Conservation (phyloP, 92 coral and sea anemone species). For the Meandrina meandrites region DNA sequence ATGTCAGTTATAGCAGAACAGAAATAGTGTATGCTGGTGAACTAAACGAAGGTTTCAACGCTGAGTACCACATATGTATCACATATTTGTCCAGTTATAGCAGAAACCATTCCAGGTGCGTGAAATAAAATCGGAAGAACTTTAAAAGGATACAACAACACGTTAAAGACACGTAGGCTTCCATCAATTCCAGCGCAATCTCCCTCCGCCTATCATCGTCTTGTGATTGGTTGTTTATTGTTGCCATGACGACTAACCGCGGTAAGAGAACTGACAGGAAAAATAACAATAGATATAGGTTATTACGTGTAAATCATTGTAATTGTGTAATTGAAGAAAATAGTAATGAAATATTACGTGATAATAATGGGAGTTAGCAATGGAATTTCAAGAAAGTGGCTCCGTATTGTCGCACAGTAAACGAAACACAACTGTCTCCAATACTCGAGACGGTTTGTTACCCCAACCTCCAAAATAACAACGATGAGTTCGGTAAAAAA, state of each 20-base stretch:
- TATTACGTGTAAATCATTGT: neutral
- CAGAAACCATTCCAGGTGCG: neutral
- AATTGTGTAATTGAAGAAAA: neutral
- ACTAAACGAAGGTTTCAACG: too few relatives aligned
- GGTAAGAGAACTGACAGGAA: conserved; percentile 78
- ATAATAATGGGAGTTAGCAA: too few relatives aligned
- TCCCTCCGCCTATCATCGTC: conserved; percentile 81
- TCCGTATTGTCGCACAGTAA: too few relatives aligned
- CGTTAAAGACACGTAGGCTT: conserved; percentile 91
- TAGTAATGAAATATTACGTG: too few relatives aligned
- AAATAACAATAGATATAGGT: neutral
- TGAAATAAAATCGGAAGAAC: too few relatives aligned
- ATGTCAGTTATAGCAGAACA: too few relatives aligned
- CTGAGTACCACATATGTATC: too few relatives aligned
- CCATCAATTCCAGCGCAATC: conserved; percentile 87
- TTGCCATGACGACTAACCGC: conserved; percentile 83
- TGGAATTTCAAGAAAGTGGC: too few relatives aligned
- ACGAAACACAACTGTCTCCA: neutral
- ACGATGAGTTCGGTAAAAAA: too few relatives aligned
- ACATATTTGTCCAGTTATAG: neutral
- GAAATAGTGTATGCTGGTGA: too few relatives aligned
- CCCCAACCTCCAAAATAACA: too few relatives aligned
- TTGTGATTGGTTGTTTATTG: conserved; percentile 77
- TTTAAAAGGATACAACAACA: conserved; percentile 92
- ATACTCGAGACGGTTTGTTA: too few relatives aligned